phyloP scores from a whole-genome alignment of 2,797 vertebrate species.

The Telmatherina bonti region DNA sequence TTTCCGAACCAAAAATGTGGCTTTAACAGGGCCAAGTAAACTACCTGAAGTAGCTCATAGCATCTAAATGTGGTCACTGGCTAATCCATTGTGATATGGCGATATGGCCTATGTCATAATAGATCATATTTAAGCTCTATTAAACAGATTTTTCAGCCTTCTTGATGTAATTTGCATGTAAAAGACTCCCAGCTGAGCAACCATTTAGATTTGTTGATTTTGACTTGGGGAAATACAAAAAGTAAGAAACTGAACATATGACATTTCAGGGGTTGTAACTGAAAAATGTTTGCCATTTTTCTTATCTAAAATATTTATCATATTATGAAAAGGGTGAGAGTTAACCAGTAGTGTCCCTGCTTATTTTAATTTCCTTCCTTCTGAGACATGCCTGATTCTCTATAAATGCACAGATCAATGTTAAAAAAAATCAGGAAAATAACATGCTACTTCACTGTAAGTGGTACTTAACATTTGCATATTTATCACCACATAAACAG shows the following conservation, averaged over 20 bases:
- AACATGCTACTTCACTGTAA: conserved; percentile 7
- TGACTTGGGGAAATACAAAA: conserved; percentile 4
- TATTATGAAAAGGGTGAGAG: conserved; percentile 8
- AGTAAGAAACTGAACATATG: neutral
- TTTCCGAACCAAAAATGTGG: conserved; percentile 4
- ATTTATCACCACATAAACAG: conserved; percentile 39
- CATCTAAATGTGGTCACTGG: conserved; percentile 18
- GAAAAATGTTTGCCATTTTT: neutral
- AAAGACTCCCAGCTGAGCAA: neutral
- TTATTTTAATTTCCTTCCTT: conserved; percentile 2
- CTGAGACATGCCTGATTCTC: neutral
- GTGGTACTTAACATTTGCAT: conserved; percentile 43
- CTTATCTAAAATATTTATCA: neutral
- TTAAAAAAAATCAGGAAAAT: conserved; percentile 23
- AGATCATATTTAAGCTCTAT: neutral
- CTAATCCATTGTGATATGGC: conserved; percentile 27
- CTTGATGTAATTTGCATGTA: conserved; percentile 1
- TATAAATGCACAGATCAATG: conserved; percentile 4
- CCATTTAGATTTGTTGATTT: conserved; percentile 23
- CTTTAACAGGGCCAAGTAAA: neutral
- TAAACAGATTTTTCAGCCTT: neutral
- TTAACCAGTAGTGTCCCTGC: neutral
- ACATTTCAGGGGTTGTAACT: neutral
- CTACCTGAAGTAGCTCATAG: conserved; percentile 23
- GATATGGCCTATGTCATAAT: conserved; percentile 12